These are phyloP conservation scores for Uria aalge DNA, from an alignment of 2,113 vertebrate species.

Conservation along the genomic window DNA sequence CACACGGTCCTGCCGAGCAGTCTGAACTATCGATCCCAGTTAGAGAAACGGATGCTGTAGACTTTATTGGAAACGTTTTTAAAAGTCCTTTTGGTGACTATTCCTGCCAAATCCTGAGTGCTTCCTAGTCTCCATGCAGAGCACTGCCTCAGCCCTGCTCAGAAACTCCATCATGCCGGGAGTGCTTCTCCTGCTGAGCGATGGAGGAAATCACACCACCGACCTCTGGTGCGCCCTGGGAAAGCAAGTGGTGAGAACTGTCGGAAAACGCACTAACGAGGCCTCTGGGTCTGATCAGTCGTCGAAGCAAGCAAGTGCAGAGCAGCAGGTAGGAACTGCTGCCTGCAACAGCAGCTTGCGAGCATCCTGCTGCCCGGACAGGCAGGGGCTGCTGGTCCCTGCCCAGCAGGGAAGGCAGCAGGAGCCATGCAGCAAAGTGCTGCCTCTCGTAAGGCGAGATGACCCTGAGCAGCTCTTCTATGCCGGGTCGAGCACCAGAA, in stretches of 20 bases:
- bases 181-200: not conserved
- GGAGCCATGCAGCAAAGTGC: not conserved
- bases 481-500: fast-evolving
- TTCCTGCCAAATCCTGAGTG: not conserved
- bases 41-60: not conserved
- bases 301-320: fast-evolving
- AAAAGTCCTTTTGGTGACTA: not conserved
- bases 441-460: not conserved
- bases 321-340: not conserved
- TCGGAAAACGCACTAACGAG: fast-evolving
- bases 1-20: not conserved
- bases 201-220: not conserved
- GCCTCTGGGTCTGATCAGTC: not conserved
- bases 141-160: not conserved
- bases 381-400: fast-evolving
- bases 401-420: not conserved
- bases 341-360: not conserved
- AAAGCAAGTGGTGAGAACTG: not conserved
- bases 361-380: not conserved
- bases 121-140: not conserved
- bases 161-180: not conserved
- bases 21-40: not conserved
- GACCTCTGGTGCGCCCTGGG: fast-evolving
- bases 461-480: not conserved
- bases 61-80: not conserved